phyloP scores from a whole-genome alignment of 2,113 vertebrate genomes.

The Poicephalus meyeri region DNA sequence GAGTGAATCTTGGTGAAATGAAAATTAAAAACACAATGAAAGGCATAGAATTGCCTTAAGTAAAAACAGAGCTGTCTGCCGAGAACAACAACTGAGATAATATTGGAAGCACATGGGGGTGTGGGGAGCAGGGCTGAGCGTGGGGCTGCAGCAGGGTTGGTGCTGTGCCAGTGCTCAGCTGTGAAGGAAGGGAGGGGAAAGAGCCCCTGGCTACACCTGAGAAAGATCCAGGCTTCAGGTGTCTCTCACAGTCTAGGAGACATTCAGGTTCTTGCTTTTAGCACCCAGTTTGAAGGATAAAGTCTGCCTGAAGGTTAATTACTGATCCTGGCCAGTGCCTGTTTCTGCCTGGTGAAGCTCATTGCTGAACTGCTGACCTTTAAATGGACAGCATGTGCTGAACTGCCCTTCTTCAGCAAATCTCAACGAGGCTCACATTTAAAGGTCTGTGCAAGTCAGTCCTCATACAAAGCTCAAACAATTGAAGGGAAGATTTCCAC shows the following conservation, averaged over 20 bases:
- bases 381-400: background rate
- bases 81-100: background rate
- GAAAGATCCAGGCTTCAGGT: background rate
- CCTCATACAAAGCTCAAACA: background rate
- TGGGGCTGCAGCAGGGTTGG: background rate
- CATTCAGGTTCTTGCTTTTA: background rate
- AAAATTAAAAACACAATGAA: slow-evolving; percentile 44
- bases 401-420: background rate
- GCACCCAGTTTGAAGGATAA: background rate
- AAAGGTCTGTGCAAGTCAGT: background rate
- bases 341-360: background rate
- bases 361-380: background rate
- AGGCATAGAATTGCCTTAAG: slow-evolving; percentile 2
- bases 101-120: background rate
- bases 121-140: background rate
- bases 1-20: slow-evolving; percentile 7
- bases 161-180: fast-evolving
- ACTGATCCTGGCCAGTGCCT: background rate
- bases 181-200: background rate
- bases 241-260: background rate
- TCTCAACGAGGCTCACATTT: background rate
- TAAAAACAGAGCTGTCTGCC: background rate
- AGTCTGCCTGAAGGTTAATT: background rate
- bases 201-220: background rate
- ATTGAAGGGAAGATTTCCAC: background rate